phyloP scores from a whole-genome alignment of 2,888 invertebrate genomes.

The Ametastegia equiseti region DNA sequence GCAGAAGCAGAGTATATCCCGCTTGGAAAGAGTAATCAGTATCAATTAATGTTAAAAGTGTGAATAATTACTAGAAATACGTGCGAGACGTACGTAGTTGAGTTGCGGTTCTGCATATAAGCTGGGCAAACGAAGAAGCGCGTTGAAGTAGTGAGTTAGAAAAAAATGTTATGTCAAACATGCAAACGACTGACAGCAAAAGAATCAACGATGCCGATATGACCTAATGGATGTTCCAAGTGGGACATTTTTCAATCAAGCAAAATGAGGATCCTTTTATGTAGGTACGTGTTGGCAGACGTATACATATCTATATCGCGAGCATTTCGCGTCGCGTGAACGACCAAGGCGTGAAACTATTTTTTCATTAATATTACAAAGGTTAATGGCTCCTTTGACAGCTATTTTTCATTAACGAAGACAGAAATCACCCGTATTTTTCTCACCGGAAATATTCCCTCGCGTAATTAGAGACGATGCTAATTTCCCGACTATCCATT shows the following conservation, averaged over 20 bases:
- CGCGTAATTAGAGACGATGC: neutral
- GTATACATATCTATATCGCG: neutral
- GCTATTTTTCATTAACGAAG: slow-evolving; percentile 2
- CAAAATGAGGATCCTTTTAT: slow-evolving; percentile 29
- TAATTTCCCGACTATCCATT: neutral
- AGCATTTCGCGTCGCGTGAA: slow-evolving; percentile 39
- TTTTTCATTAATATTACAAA: slow-evolving; percentile 35
- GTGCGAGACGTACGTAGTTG: slow-evolving; percentile 6
- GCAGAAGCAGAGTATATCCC: neutral
- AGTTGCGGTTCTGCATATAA: neutral
- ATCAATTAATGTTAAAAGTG: slow-evolving; percentile 45
- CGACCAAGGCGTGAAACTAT: slow-evolving; percentile 38
- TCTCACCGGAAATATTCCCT: neutral
- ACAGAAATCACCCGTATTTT: neutral
- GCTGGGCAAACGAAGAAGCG: slow-evolving; percentile 5
- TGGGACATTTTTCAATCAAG: slow-evolving; percentile 47
- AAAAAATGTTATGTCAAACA: neutral
- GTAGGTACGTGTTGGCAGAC: neutral
- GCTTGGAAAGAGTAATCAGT: slow-evolving; percentile 40
- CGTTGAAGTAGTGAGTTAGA: neutral
- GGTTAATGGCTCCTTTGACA: slow-evolving; percentile 40
- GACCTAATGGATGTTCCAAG: slow-evolving; percentile 36
- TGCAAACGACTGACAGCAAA: neutral
- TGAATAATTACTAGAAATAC: slow-evolving; percentile 42
- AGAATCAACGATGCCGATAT: slow-evolving; percentile 12